Conservation (phyloP, 2,888 invertebrate genomes). For the Mesochorus sp. region DNA sequence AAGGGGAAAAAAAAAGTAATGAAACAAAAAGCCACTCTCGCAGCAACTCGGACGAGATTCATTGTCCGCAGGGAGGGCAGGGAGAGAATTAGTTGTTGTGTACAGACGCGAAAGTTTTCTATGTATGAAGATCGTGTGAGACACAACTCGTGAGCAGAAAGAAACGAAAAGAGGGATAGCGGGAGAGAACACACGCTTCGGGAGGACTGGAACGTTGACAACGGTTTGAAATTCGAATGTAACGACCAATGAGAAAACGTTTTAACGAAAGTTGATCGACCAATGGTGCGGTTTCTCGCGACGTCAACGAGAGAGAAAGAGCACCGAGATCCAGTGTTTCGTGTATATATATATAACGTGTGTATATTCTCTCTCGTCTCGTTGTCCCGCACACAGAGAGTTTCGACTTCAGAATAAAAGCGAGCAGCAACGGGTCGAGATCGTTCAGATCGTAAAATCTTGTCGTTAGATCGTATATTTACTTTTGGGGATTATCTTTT, state of each 20-base stretch:
- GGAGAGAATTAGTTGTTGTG: conserved; percentile 1
- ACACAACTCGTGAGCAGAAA: conserved; percentile 32
- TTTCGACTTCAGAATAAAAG: conserved; percentile 72
- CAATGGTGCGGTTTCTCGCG: conserved; percentile 41
- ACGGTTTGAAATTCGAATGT: conserved; percentile 61
- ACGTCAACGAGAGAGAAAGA: conserved; percentile 9
- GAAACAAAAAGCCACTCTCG: not conserved
- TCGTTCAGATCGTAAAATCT: conserved; percentile 63
- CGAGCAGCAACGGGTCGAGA: conserved; percentile 68
- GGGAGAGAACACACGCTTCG: conserved; percentile 20
- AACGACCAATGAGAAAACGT: conserved; percentile 50
- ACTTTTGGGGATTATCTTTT: not conserved
- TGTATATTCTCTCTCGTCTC: conserved; percentile 29
- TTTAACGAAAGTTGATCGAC: conserved; percentile 11
- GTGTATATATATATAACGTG: not conserved
- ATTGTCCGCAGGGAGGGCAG: too few species aligned
- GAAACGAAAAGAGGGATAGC: not conserved
- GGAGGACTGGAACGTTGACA: conserved; percentile 36
- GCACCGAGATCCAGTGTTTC: not conserved
- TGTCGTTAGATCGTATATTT: conserved; percentile 43
- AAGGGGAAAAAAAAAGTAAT: not conserved
- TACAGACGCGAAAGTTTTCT: not conserved
- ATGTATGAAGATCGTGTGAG: not conserved
- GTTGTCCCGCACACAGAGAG: conserved; percentile 55
- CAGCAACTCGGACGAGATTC: too few species aligned